Conservation (phyloP, 2,113 vertebrate species). For the Pseudopodoces humilis region DNA sequence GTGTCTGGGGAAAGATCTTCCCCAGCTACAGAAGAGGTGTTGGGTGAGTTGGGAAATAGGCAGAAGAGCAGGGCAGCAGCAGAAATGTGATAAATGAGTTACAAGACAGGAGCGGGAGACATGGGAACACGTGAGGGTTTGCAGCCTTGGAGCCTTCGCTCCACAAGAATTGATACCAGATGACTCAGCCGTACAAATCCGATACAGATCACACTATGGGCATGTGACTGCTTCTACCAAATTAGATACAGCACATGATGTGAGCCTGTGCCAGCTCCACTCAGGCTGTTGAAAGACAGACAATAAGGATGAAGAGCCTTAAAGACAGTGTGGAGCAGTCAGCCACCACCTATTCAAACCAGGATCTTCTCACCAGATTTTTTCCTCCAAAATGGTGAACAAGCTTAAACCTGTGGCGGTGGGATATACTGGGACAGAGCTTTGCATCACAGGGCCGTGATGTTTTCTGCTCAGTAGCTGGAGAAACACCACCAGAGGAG, state of each 20-base stretch:
- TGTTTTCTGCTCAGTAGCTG: background rate
- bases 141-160: background rate
- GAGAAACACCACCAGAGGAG: background rate
- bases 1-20: background rate
- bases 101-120: background rate
- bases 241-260: slow-evolving; percentile 38
- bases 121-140: background rate
- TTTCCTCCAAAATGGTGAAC: background rate
- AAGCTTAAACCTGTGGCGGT: background rate
- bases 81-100: background rate
- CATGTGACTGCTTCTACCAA: slow-evolving; percentile 34
- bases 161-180: slow-evolving; percentile 43
- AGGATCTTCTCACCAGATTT: background rate
- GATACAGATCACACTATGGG: slow-evolving; percentile 2
- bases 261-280: background rate
- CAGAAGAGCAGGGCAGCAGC: background rate
- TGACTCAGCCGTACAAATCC: background rate
- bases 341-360: background rate
- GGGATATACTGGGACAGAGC: background rate
- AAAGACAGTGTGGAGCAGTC: background rate
- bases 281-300: slow-evolving; percentile 12
- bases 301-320: background rate
- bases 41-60: background rate
- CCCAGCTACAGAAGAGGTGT: rapidly evolving
- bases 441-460: background rate